Percentiles rank a stretch among this genome's conserved stretches.
Conservation (phyloP, 2,797 vertebrate genomes). For the Artibeus lituratus region DNA sequence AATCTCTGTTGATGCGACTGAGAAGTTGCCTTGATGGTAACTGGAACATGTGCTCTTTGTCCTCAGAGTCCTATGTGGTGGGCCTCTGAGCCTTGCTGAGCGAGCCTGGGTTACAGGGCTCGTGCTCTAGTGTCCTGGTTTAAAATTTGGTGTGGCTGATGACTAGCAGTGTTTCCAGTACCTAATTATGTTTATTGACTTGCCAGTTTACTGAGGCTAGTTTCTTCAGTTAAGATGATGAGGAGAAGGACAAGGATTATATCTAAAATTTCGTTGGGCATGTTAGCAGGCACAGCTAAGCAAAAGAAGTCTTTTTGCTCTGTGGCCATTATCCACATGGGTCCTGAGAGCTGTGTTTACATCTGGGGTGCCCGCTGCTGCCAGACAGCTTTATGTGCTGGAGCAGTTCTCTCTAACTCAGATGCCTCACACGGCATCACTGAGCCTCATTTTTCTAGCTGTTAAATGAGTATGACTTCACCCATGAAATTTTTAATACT, state of each 20-base stretch:
- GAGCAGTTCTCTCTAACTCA: not conserved
- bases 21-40: not conserved
- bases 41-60: not conserved
- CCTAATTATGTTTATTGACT: not conserved
- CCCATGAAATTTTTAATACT: not conserved
- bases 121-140: not conserved
- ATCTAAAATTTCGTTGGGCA: not conserved
- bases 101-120: not conserved
- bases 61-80: not conserved
- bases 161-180: not conserved
- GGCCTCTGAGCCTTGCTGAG: not conserved
- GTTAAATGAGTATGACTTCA: not conserved
- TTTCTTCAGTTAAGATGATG: not conserved
- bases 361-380: not conserved
- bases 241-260: not conserved
- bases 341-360: not conserved
- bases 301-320: rapidly evolving
- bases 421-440: no score
- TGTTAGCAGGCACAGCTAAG: not conserved
- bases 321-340: not conserved
- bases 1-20: not conserved
- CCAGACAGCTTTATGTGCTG: not conserved
- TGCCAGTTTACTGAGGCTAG: not conserved
- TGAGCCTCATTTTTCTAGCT: not conserved
- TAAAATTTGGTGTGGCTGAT: not conserved